Evolutionary conservation across 2,113 vertebrate species (phyloP), one percentile per base, ranked within the genome.

Genomic region (Parotia lawesii): DNA sequence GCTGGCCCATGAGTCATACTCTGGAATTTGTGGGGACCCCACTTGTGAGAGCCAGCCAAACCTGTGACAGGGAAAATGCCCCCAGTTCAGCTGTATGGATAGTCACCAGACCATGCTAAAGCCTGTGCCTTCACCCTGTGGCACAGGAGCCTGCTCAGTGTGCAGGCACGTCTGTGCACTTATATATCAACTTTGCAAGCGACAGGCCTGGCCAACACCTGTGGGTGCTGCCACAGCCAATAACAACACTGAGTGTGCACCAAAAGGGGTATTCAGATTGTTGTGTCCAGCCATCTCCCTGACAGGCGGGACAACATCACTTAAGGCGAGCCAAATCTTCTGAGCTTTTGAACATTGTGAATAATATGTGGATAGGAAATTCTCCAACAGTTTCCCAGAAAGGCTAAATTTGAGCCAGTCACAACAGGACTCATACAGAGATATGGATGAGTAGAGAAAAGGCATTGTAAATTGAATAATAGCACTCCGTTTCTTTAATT

Each of bases 11-110:
- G 5, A 80, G 10, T 15, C 5, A 22, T n/a, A 48, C 11, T 50
- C 17, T 40, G n/a, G 45, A 7, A 0, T 22, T 61, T 50, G 16
- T 0, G 0, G 24, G 6, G 29, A 74, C 10, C 4, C 7, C 11
- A 18, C 10, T 21, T 33, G 12, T 29, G 48, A 60, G 37, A 75
- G 9, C 15, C 57, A 72, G 31, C 14, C 72, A 80, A 50, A 83
- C 6, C 24, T 13, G 3, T 53, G 53, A 21, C 12, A 25, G 25
- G 89, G 33, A 38, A 51, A 18, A 38, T 11, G 19, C 8, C 17
- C 13, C 13, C 18, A 28, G 45, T 25, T 54, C 47, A 71, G 54
- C 33, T 50, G 24, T 17, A 33, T 4, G 15, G 47, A 25, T 25
- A 40, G 21, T 44, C 56, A 62, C 0, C 1, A 78, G 48, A 64